phyloP scores from a whole-genome alignment of 2,113 vertebrate genomes.

The Bos taurus region ARS-UCD2.0 NC_037334.1:103065501-103066000 shows the following conservation, averaged over 20 bases:
- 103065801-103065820: fast-evolving
- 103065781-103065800: neutral
- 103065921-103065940: neutral
- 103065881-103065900: constrained; percentile 60
- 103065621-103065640: no score
- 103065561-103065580: no score
- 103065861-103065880: constrained; percentile 87
- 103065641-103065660: no score
- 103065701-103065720: neutral
- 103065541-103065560: no score
- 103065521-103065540: no score
- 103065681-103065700: neutral
- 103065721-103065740: neutral
- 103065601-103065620: no score
- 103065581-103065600: no score
- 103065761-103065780: neutral
- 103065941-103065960: neutral
- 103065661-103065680: neutral
- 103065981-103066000: neutral
- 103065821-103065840: neutral
- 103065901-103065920: neutral
- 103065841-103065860: constrained; percentile 87
- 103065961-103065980: neutral
- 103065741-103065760: no score
- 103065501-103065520: no score